phyloP scores from a whole-genome alignment of 2,113 vertebrate species.

The Megaceryle maxima region DNA sequence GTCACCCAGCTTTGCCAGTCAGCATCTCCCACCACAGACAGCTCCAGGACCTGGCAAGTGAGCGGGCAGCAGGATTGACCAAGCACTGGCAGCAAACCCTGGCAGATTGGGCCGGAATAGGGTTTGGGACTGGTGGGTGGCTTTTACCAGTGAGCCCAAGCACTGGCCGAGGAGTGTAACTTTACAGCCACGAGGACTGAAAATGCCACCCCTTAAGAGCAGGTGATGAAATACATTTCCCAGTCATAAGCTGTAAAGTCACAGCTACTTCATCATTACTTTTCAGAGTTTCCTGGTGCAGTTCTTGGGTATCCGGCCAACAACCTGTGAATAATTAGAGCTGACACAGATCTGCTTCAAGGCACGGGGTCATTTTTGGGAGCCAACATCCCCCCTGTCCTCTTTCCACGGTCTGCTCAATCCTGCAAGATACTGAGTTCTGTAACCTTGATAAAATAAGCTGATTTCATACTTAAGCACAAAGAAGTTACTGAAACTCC shows the following conservation, averaged over 20 bases:
- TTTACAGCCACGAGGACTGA: background rate
- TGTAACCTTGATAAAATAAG: background rate
- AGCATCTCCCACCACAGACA: background rate
- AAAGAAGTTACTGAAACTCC: background rate
- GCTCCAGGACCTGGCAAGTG: background rate
- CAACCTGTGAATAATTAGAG: background rate
- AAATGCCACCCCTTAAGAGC: background rate
- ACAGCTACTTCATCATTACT: background rate
- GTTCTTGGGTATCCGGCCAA: background rate
- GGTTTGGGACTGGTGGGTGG: background rate
- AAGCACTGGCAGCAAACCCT: background rate
- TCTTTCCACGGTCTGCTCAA: background rate
- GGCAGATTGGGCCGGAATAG: accelerated
- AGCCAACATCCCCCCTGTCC: background rate
- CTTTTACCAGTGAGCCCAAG: background rate
- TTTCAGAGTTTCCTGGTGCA: background rate
- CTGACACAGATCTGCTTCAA: background rate
- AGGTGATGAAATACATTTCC: background rate
- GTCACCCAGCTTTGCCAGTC: background rate
- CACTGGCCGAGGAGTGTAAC: background rate
- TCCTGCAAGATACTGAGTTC: background rate
- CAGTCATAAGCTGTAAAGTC: background rate
- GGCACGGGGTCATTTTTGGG: background rate
- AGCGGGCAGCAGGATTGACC: accelerated
- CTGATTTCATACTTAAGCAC: background rate